Evolutionary conservation across 2,113 vertebrate species (phyloP).

Genomic region (Cynopterus brachyotis): DNA sequence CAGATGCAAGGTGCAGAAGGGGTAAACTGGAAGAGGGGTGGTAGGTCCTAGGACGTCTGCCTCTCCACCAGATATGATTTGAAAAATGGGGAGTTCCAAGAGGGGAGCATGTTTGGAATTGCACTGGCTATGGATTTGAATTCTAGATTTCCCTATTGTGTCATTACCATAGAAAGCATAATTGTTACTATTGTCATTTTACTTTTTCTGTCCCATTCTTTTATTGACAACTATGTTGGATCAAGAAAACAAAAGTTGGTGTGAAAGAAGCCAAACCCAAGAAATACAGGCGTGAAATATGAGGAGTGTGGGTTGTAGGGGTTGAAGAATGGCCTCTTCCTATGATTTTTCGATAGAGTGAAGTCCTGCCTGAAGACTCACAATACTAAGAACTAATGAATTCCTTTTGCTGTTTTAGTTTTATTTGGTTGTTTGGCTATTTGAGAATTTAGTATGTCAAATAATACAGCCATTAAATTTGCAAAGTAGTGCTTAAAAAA

Average conservation of each 20-base stretch:
- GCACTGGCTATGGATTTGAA: not conserved
- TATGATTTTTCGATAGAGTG: not conserved
- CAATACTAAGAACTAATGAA: not conserved
- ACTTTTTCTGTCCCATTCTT: not conserved
- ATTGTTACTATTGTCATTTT: not conserved
- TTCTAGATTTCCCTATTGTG: not conserved
- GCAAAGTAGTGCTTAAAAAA: not conserved
- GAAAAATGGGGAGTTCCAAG: not conserved
- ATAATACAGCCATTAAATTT: not conserved
- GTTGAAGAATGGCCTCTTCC: not conserved
- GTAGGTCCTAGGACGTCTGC: not conserved
- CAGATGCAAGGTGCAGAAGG: not conserved
- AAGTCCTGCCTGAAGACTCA: not conserved
- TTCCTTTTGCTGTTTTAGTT: not conserved
- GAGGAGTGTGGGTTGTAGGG: too few relatives aligned
- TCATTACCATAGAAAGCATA: not conserved
- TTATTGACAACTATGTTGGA: not conserved
- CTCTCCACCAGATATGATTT: not conserved
- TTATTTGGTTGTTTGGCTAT: not conserved
- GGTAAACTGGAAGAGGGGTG: not conserved
- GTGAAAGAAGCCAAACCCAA: not conserved
- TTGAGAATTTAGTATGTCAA: conserved; percentile 20
- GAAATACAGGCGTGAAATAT: not conserved
- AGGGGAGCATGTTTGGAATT: rapidly evolving
- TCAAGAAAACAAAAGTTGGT: not conserved